phyloP scores from a whole-genome alignment of 2,797 vertebrate genomes.

The Alcedo atthis region DNA sequence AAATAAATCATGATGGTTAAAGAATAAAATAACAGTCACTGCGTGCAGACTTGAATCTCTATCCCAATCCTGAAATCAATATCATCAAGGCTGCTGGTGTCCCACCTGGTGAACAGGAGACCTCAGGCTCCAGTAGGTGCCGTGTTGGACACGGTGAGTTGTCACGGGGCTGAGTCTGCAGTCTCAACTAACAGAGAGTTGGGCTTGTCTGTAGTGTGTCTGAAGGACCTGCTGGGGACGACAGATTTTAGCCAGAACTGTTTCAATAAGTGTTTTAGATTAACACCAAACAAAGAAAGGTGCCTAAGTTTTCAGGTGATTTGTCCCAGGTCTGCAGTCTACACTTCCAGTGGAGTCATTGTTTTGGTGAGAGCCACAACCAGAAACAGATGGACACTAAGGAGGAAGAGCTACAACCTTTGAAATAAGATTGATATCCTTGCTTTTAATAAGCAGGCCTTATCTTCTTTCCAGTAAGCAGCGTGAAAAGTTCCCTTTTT shows the following conservation, averaged over 20 bases:
- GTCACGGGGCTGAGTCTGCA: background rate
- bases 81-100: background rate
- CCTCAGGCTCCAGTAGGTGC: background rate
- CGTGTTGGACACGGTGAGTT: background rate
- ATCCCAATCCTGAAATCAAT: background rate
- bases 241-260: background rate
- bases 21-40: background rate
- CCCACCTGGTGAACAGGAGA: fast-evolving
- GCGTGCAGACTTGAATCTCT: background rate
- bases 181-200: background rate
- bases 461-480: background rate
- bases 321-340: background rate
- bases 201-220: background rate
- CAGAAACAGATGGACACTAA: background rate
- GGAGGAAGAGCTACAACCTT: background rate
- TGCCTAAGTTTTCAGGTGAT: background rate
- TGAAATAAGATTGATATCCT: background rate
- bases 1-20: background rate
- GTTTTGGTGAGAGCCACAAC: constrained; percentile 73
- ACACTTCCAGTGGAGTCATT: constrained; percentile 1
- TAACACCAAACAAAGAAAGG: constrained; percentile 4
- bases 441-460: background rate
- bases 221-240: background rate
- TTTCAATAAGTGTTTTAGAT: constrained; percentile 42
- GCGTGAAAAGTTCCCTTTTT: background rate